Conservation (phyloP, 2,797 vertebrate genomes). For the Catostomus latipinnis region DNA sequence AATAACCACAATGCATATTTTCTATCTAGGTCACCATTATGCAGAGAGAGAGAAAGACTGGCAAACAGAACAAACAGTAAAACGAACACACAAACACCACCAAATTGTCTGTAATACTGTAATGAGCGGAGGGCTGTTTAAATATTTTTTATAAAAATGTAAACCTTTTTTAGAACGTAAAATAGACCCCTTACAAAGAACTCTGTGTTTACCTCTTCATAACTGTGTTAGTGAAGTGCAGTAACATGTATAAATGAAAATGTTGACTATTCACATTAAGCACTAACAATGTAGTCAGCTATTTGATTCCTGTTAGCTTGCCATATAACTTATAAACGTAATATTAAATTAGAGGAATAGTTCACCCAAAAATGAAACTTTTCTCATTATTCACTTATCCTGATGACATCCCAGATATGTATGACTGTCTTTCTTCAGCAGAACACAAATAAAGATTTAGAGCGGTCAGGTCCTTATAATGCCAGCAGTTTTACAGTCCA, state of each 20-base stretch:
- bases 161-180: not conserved
- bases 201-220: not conserved
- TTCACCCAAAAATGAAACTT: no score
- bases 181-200: slow-evolving; percentile 28
- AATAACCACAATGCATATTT: slow-evolving; percentile 44
- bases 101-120: slow-evolving; percentile 4
- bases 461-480: no score
- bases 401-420: no score
- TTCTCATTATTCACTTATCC: no score
- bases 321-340: slow-evolving; percentile 43
- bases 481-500: no score
- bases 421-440: no score
- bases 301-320: slow-evolving; percentile 38
- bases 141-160: not conserved
- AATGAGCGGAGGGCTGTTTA: not conserved
- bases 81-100: slow-evolving; percentile 21
- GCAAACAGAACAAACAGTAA: slow-evolving; percentile 32
- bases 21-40: slow-evolving; percentile 52
- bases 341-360: slow-evolving; percentile 2
- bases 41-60: slow-evolving; percentile 45
- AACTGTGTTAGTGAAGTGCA: slow-evolving; percentile 1
- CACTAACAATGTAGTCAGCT: slow-evolving; percentile 28
- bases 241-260: slow-evolving; percentile 34
- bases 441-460: no score
- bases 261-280: slow-evolving; percentile 30